Evolutionary conservation across 1,140 invertebrate genomes (phyloP).

Genomic region (Drosophila nannoptera): DNA sequence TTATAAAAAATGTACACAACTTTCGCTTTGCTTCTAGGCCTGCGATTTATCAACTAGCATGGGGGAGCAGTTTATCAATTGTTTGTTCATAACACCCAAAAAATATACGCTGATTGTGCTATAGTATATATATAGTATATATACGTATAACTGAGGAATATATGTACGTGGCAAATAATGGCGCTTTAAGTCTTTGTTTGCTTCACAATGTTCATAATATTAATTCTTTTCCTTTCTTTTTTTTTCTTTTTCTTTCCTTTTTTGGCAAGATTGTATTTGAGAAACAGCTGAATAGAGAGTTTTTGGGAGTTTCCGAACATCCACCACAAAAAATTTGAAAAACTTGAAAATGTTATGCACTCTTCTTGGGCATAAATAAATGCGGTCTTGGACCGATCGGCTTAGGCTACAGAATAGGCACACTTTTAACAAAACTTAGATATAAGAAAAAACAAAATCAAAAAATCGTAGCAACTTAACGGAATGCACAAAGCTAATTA

Average conservation of each 20-base stretch:
- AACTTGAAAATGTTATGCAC: slow-evolving; percentile 1
- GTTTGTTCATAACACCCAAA: slow-evolving; percentile 50
- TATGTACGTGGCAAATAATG: slow-evolving; percentile 68
- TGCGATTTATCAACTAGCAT: slow-evolving; percentile 13
- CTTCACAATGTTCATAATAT: slow-evolving; percentile 27
- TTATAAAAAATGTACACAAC: slow-evolving; percentile 61
- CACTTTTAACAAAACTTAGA: slow-evolving; percentile 34
- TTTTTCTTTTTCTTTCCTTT: slow-evolving; percentile 27
- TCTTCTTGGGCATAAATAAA: slow-evolving; percentile 43
- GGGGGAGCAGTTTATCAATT: slow-evolving; percentile 8
- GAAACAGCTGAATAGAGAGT: slow-evolving; percentile 21
- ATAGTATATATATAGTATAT: slow-evolving; percentile 24
- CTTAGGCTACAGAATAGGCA: slow-evolving; percentile 50
- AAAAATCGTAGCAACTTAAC: slow-evolving; percentile 41
- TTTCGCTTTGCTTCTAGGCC: slow-evolving; percentile 23
- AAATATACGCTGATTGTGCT: slow-evolving; percentile 28
- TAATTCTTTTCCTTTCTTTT: neutral
- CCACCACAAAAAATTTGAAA: slow-evolving; percentile 23
- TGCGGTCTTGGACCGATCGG: slow-evolving; percentile 56
- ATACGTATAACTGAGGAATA: slow-evolving; percentile 66
- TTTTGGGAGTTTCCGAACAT: slow-evolving; percentile 28
- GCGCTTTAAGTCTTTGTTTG: slow-evolving; percentile 73
- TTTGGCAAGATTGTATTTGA: slow-evolving; percentile 72
- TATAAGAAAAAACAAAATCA: slow-evolving; percentile 25
- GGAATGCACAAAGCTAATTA: slow-evolving; percentile 59